A percentile compares a stretch with the other conserved stretches of the same genome.
phyloP scores from a whole-genome alignment of 2,888 invertebrate genomes.

The Caenorhabditis becei region DNA sequence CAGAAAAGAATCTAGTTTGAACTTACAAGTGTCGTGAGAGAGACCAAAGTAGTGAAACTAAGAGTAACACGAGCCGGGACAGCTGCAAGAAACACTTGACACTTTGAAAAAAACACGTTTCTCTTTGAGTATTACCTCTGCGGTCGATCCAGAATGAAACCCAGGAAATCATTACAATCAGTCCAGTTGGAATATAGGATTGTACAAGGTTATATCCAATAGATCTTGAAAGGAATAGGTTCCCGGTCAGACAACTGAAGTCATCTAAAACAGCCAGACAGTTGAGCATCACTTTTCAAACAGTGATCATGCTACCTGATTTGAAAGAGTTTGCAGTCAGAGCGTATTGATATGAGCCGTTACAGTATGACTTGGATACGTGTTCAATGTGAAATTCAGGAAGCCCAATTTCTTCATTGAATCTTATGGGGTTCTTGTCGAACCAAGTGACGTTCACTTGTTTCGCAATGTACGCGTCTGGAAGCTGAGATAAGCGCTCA shows the following conservation, averaged over 20 bases:
- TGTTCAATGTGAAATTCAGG: constrained; percentile 77
- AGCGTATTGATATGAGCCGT: constrained; percentile 77
- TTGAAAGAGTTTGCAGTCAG: constrained; percentile 74
- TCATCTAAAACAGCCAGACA: constrained; percentile 68
- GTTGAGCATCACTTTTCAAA: neutral
- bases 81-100: constrained; percentile 62
- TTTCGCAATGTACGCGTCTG: constrained; percentile 80
- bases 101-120: neutral
- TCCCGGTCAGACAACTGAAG: constrained; percentile 78
- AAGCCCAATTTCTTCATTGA: constrained; percentile 79
- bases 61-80: constrained; percentile 80
- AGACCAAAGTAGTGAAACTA: constrained; percentile 80
- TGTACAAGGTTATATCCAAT: constrained; percentile 81
- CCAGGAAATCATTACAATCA: constrained; percentile 76
- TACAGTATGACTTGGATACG: constrained; percentile 71
- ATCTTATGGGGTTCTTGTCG: constrained; percentile 74
- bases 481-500: constrained; percentile 26
- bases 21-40: constrained; percentile 78
- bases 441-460: constrained; percentile 81
- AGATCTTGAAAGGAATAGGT: constrained; percentile 76
- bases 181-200: constrained; percentile 72
- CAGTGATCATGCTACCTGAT: constrained; percentile 60
- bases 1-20: neutral
- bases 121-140: constrained; percentile 54
- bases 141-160: constrained; percentile 80